Conservation (phyloP, 35 echinoderm and acorn worm species). For the Stichopus chloronotus region DNA sequence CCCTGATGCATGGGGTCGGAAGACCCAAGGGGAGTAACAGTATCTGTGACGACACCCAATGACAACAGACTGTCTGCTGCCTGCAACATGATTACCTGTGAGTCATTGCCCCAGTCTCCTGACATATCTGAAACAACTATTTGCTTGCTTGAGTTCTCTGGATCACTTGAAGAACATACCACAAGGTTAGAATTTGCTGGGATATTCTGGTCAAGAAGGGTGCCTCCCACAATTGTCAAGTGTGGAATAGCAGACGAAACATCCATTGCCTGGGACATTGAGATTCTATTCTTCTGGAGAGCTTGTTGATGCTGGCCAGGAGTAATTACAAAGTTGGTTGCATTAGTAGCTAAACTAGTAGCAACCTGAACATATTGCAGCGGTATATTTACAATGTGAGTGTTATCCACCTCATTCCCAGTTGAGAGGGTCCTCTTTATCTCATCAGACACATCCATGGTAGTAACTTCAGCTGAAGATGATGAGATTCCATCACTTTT, state of each 20-base stretch:
- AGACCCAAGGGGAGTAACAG: neutral
- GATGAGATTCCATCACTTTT: neutral
- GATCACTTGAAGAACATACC: neutral
- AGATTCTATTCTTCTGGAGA: neutral
- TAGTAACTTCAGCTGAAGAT: neutral
- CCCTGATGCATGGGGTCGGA: neutral
- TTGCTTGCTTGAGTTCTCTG: neutral
- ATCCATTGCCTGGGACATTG: neutral
- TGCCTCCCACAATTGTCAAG: neutral
- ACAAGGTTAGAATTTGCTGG: neutral
- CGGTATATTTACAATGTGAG: no score
- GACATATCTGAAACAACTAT: neutral
- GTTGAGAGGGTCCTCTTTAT: neutral
- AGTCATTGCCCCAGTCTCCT: neutral
- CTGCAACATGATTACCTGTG: constrained; percentile 13
- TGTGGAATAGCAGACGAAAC: neutral
- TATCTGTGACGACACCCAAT: neutral
- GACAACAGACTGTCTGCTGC: constrained; percentile 24
- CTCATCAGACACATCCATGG: neutral
- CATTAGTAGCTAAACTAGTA: neutral
- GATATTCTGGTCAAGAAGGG: neutral
- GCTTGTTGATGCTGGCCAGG: neutral
- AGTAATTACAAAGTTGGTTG: neutral
- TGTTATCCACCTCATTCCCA: neutral
- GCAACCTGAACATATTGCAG: neutral